Evolutionary conservation across 2,797 vertebrate genomes (phyloP).

Genomic region (Cygnus olor): DNA sequence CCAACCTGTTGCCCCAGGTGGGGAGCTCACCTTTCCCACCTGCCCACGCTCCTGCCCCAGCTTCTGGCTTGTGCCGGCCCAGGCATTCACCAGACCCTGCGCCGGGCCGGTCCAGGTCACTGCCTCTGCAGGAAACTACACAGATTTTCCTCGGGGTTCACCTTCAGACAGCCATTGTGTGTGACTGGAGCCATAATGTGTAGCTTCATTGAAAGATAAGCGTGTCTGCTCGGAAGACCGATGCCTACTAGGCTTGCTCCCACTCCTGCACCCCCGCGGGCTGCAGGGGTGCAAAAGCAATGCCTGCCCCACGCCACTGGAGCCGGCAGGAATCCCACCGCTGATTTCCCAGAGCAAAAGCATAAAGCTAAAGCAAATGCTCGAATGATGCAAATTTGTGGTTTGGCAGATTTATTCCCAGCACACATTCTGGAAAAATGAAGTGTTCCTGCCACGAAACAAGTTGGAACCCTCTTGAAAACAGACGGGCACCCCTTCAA

Average conservation of each 20-base stretch:
- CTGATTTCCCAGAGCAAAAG: neutral
- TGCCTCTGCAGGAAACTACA: neutral
- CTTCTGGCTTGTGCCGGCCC: neutral
- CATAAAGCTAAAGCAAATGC: neutral
- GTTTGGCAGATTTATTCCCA: neutral
- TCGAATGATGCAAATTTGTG: neutral
- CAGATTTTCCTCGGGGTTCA: fast-evolving
- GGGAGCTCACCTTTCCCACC: neutral
- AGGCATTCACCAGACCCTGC: fast-evolving
- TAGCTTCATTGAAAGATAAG: neutral
- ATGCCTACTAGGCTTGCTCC: neutral
- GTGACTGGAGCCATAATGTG: neutral
- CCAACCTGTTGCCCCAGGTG: fast-evolving
- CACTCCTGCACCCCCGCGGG: neutral
- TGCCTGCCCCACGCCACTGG: neutral
- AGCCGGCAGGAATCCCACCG: neutral
- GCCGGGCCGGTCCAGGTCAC: neutral
- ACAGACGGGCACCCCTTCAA: neutral
- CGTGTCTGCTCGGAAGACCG: neutral
- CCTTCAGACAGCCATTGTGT: neutral
- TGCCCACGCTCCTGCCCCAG: neutral
- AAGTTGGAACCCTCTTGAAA: neutral
- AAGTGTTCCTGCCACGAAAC: slow-evolving; percentile 22
- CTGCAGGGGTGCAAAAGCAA: neutral
- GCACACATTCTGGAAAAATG: neutral